Evolutionary conservation across 2,797 vertebrate species (phyloP).

Genomic region (Coccyzus lansbergi): DNA sequence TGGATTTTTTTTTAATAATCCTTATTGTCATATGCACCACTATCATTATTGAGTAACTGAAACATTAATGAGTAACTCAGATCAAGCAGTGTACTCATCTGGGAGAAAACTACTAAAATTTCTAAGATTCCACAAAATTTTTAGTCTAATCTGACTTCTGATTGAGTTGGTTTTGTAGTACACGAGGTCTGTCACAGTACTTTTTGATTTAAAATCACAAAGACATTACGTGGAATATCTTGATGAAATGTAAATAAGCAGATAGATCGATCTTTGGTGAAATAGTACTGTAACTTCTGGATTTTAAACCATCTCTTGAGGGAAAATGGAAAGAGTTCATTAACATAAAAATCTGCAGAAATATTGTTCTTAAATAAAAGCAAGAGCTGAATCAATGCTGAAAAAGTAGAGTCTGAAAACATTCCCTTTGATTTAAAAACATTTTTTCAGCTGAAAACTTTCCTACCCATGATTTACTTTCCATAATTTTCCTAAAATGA

Average conservation of each 20-base stretch:
- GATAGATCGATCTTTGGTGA: neutral
- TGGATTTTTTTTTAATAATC: rapidly evolving
- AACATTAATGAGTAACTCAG: no score
- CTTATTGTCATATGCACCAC: neutral
- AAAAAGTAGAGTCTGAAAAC: neutral
- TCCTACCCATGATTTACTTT: neutral
- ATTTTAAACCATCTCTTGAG: neutral
- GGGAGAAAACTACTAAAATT: neutral
- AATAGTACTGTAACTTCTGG: neutral
- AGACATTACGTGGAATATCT: neutral
- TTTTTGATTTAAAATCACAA: neutral
- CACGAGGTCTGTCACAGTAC: neutral
- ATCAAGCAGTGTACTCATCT: neutral
- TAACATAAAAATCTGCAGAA: neutral
- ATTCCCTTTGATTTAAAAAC: neutral
- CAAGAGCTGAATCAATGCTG: neutral
- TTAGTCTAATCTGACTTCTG: neutral
- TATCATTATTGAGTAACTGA: neutral
- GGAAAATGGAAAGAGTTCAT: neutral
- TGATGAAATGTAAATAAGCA: neutral
- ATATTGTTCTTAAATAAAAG: neutral
- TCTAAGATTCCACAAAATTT: neutral
- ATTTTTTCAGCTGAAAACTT: neutral
- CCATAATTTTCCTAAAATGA: neutral
- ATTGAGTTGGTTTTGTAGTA: neutral